These are phyloP conservation scores for Drepana arcuata DNA, from an alignment of 1,140 invertebrate species.

Conservation along the genomic window DNA sequence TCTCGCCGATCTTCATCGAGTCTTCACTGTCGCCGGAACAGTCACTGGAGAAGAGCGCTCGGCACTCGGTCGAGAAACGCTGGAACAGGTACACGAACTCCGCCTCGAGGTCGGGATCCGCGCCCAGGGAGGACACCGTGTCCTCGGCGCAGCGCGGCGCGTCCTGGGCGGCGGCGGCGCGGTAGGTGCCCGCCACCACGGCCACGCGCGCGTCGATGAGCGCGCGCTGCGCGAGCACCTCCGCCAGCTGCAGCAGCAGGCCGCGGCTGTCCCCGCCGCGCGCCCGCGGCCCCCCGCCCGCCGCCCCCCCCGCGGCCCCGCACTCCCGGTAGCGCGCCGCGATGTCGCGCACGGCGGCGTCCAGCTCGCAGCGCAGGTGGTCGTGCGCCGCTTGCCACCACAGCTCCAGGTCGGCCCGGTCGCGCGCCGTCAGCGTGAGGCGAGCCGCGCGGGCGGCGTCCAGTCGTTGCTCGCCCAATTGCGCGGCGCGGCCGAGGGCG, in stretches of 20 bases:
- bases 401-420: conserved; percentile 76
- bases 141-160: conserved; percentile 31
- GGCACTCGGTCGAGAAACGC: conserved; percentile 74
- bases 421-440: conserved; percentile 74
- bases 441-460: conserved; percentile 58
- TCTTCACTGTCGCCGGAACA: conserved; percentile 72
- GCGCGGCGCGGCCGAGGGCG: conserved; percentile 77
- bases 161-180: conserved; percentile 27
- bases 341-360: conserved; percentile 77
- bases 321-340: conserved; percentile 77
- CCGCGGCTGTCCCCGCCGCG: conserved; percentile 65
- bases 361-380: conserved; percentile 78
- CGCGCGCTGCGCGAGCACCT: conserved; percentile 83
- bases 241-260: conserved; percentile 79
- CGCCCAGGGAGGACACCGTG: conserved; percentile 60
- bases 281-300: conserved; percentile 53
- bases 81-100: conserved; percentile 77
- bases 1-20: conserved; percentile 68
- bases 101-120: conserved; percentile 67
- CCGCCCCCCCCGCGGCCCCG: conserved; percentile 61
- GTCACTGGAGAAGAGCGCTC: conserved; percentile 68
- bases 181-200: conserved; percentile 72
- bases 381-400: conserved; percentile 81
- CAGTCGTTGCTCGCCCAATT: conserved; percentile 74
- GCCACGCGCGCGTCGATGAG: conserved; percentile 80